These are phyloP conservation scores for Platerodrilus igneus DNA, from an alignment of 2,888 invertebrate genomes.

Conservation along the genomic window DNA sequence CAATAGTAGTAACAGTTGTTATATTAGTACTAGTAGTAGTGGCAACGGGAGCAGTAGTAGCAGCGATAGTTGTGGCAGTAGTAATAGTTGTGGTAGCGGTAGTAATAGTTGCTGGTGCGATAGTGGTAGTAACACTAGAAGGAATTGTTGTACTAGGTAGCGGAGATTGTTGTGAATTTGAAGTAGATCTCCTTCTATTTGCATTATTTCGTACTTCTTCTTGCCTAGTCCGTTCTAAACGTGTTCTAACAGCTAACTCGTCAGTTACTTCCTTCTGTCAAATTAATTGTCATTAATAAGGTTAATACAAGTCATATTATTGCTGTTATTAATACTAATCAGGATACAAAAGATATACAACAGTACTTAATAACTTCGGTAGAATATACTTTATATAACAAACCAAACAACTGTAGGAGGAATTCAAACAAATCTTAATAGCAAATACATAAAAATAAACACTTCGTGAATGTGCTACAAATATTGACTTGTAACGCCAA, in stretches of 20 bases:
- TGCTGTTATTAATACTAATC: too few relatives aligned
- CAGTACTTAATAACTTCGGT: too few relatives aligned
- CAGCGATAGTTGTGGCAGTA: slow-evolving; percentile 23
- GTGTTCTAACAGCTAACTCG: slow-evolving; percentile 66
- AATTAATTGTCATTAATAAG: neutral
- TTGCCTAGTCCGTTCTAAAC: slow-evolving; percentile 64
- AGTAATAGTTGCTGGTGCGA: slow-evolving; percentile 11
- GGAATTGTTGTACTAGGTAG: slow-evolving; percentile 13
- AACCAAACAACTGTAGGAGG: too few relatives aligned
- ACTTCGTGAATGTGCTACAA: too few relatives aligned
- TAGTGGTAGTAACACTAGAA: slow-evolving; percentile 2
- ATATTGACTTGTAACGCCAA: too few relatives aligned
- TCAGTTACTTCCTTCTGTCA: slow-evolving; percentile 73
- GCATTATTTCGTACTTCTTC: slow-evolving; percentile 56
- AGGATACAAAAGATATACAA: too few relatives aligned
- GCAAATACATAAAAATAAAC: too few relatives aligned
- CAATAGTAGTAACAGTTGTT: slow-evolving; percentile 9
- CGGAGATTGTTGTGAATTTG: slow-evolving; percentile 43
- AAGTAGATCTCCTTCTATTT: slow-evolving; percentile 52
- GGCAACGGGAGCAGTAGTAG: slow-evolving; percentile 2
- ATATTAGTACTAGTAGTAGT: slow-evolving; percentile 11
- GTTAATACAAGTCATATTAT: neutral
- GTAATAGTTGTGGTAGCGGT: slow-evolving; percentile 38
- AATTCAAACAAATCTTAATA: too few relatives aligned
- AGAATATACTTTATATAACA: too few relatives aligned